These are phyloP conservation scores for Puffinus mauretanicus DNA, from an alignment of 2,113 vertebrate genomes.

Conservation along the genomic window DNA sequence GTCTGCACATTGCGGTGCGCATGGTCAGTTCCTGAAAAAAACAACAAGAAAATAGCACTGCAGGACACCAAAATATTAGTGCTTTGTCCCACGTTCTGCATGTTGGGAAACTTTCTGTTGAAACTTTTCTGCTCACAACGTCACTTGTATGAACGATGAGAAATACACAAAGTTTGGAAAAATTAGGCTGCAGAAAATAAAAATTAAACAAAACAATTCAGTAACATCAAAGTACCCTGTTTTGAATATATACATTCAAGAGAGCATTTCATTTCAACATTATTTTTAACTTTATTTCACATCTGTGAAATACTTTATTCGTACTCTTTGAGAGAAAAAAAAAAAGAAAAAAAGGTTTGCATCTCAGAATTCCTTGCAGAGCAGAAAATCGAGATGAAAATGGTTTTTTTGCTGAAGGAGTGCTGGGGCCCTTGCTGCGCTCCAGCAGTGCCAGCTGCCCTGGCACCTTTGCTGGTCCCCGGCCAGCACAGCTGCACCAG, in stretches of 20 bases:
- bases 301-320: neutral
- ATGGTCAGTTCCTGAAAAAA: neutral
- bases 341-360: too few species aligned
- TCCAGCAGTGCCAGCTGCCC: neutral
- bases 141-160: neutral
- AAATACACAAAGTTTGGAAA: neutral
- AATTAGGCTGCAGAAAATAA: neutral
- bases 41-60: neutral
- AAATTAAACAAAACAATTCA: neutral
- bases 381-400: neutral
- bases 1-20: neutral
- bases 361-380: neutral
- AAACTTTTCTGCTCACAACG: neutral
- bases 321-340: neutral
- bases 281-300: neutral
- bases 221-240: neutral
- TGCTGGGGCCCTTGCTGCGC: neutral
- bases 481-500: neutral
- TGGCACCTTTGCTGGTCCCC: neutral
- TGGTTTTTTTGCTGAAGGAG: rapidly evolving
- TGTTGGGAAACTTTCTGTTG: neutral
- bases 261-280: neutral
- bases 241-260: neutral
- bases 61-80: neutral
- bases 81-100: neutral